A percentile compares a stretch with the other conserved stretches of the same genome.
These are phyloP conservation scores for Papilio dardanus DNA, from an alignment of 1,140 invertebrate genomes.

Conservation along the genomic window DNA sequence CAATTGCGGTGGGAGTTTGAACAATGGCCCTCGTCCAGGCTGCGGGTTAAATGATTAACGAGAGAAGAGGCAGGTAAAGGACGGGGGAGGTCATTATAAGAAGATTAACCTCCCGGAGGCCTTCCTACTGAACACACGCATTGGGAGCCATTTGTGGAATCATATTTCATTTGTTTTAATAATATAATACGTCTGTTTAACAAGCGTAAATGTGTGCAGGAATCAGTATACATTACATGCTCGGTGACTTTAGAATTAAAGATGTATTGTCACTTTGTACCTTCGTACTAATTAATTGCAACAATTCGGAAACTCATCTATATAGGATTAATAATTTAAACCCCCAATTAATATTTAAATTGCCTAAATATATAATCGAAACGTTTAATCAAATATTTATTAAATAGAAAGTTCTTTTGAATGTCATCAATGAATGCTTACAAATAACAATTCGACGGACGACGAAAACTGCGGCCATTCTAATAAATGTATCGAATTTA, in stretches of 20 bases:
- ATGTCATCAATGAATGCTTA: no score
- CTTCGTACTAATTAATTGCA: no score
- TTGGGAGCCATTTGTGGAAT: conserved; percentile 17
- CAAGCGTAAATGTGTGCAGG: not conserved
- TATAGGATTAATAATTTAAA: no score
- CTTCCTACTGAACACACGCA: not conserved
- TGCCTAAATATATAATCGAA: no score
- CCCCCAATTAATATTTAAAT: no score
- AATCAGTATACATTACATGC: not conserved
- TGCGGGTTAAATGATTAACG: conserved; percentile 51
- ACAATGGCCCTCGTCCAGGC: conserved; percentile 45
- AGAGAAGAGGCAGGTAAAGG: conserved; percentile 27
- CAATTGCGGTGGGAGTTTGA: conserved; percentile 45
- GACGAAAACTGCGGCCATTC: no score
- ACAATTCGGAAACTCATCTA: no score
- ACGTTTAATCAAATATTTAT: no score
- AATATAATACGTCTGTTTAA: not conserved
- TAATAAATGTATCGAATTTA: no score
- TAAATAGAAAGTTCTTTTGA: no score
- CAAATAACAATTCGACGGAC: no score
- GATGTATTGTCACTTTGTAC: no score
- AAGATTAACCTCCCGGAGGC: conserved; percentile 25
- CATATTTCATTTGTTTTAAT: conserved; percentile 21
- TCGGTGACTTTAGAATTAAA: not conserved
- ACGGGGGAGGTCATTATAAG: conserved; percentile 28